phyloP scores from a whole-genome alignment of 1,140 invertebrate species.

The Proctacanthus coquilletti region DNA sequence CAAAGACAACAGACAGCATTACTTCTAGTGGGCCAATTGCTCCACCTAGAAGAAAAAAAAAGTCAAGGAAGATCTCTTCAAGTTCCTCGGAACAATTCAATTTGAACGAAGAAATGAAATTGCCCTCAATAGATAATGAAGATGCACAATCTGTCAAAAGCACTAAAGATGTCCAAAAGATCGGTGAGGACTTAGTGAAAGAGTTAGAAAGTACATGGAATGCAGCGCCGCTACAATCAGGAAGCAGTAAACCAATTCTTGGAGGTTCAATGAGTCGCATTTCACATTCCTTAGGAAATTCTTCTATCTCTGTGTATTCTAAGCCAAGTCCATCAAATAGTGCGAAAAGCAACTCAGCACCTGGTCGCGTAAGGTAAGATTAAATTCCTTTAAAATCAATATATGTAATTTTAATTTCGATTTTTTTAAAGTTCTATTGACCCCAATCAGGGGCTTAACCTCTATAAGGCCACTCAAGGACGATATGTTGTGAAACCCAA shows the following conservation, averaged over 20 bases:
- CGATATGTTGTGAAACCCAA: slow-evolving; percentile 66
- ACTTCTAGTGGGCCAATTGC: slow-evolving; percentile 45
- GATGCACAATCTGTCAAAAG: slow-evolving; percentile 27
- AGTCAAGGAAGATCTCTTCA: slow-evolving; percentile 36
- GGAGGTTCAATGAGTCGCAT: slow-evolving; percentile 25
- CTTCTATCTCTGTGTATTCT: slow-evolving; percentile 27
- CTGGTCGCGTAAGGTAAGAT: slow-evolving; percentile 22
- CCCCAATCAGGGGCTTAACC: slow-evolving; percentile 26
- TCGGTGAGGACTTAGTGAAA: slow-evolving; percentile 22
- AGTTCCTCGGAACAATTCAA: slow-evolving; percentile 30
- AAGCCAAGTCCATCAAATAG: slow-evolving; percentile 30
- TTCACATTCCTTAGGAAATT: slow-evolving; percentile 31
- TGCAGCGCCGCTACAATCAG: slow-evolving; percentile 20
- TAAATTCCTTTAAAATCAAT: slow-evolving; percentile 5
- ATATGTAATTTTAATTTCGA: slow-evolving; percentile 2
- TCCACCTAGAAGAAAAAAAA: slow-evolving; percentile 65
- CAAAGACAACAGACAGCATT: slow-evolving; percentile 29
- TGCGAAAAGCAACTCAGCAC: slow-evolving; percentile 28
- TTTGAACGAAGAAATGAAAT: slow-evolving; percentile 16
- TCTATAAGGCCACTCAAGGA: slow-evolving; percentile 50
- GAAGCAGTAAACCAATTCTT: slow-evolving; percentile 37
- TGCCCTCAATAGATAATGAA: slow-evolving; percentile 14
- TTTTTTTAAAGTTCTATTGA: slow-evolving; percentile 26
- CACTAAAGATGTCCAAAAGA: slow-evolving; percentile 22
- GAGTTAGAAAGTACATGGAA: slow-evolving; percentile 24